Evolutionary conservation across 2,888 invertebrate species (phyloP), one percentile per base, ranked within the genome.

Genomic region (Notodonta ziczac): DNA sequence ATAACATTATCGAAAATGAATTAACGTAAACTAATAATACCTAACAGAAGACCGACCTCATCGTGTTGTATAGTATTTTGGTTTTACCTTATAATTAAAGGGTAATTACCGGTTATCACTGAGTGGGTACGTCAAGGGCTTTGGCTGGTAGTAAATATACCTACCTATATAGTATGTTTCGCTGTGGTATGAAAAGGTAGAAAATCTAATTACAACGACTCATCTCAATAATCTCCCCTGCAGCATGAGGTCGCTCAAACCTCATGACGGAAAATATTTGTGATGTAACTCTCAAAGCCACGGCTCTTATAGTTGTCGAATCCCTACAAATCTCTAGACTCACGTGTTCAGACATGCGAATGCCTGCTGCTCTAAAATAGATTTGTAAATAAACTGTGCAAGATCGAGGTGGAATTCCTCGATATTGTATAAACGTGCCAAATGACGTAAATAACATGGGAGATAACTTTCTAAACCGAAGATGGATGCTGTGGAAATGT

Each of bases 391-490:
- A 54, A 54, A 54, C 54, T 39, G n/a, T 39, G 39, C 24, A 5
- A 14, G 54, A 54, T 54, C 14, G 7, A n/a, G n/a, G 8, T 54
- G 9, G 12, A 39, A 54, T 52, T 54, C 8, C 54, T n/a, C 8
- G 39, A 54, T 54, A 39, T 54, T 54, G 54, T 16, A 35, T 2
- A 14, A 54, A 39, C 54, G 54, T 54, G 54, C 54, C 54, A 54
- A 54, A 54, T 39, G 54, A n/a, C 52, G 52, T 54, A 54, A 13
- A 14, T 54, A n/a, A 53, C 39, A 12, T 24, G 4, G 13, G 12
- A 13, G 52, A 52, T 52, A 32, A 52, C 52, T 32, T 12, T 13
- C 10, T 8, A 32, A 32, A 52, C 10, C 32, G 13, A 13, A 32
- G 52, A 32, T 52, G 52, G 52, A 32, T 32, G 32, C 32, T 52